Base-by-base conservation (phyloP, 2,113 vertebrate genomes). In the Triplophysa siluroides region DNA sequence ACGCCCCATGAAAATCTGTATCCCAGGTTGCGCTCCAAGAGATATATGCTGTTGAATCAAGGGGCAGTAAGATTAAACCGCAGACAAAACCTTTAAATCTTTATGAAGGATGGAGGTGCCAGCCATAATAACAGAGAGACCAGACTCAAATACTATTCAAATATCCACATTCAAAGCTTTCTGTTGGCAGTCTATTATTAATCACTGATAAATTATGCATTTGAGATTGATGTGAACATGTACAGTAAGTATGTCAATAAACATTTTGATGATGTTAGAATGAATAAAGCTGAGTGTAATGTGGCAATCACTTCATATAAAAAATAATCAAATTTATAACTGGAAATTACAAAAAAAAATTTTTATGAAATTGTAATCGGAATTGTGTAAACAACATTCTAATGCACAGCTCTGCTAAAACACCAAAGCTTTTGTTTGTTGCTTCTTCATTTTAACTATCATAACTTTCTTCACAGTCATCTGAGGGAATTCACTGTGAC, bases 21-120 rank as follows among this genome's bases (percentile, higher is more conserved):
- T 65, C 70, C 71, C 8, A 12, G 24, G 45, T 61, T 67, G 77
- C 29, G 45, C 74, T 83, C 38, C 24, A 18, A 33, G 26, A 63
- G 38, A 75, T 16, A 75, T 19, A 62, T 62, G 58, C 33, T 62
- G 61, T 72, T 71, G 18, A 14, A 26, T 61, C 74, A 69, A 47
- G 43, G 66, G 45, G 56, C 78, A 67, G 56, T 29, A 54, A 73
- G 63, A 83, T 73, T 50, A 82, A 47, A 13, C 18, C 47, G 50
- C 45, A 38, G 60, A 60, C 60, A 29, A 19, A 78, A 64, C 18
- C 74, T 80, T 45, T 80, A 71, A 73, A 78, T 81, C 82, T 77
- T 73, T 56, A 10, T 80, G 78, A 83, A 81, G 70, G 52, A 83
- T 80, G 73, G 29, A 47, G 60, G 10, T 70, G 72, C 63, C 73